These are phyloP conservation scores for Epinotia bilunana DNA, from an alignment of 2,888 invertebrate species.

Conservation along the genomic window DNA sequence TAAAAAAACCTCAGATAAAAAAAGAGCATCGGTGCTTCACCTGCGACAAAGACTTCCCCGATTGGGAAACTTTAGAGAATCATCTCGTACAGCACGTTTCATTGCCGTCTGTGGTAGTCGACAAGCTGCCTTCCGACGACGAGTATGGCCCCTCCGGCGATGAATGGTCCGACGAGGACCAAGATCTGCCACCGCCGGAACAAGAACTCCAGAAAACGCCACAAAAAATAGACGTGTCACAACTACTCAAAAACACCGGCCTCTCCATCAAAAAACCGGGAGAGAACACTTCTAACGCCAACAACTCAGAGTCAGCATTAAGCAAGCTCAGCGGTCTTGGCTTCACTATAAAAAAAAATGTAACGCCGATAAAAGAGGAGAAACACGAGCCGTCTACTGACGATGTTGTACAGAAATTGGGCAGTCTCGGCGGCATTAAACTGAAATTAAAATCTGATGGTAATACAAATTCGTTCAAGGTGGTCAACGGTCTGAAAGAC, in stretches of 20 bases:
- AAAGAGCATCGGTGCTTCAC: slow-evolving; percentile 78
- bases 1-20: slow-evolving; percentile 66
- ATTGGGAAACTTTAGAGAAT: slow-evolving; percentile 75
- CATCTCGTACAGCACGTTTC: slow-evolving; percentile 85
- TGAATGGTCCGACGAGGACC: slow-evolving; percentile 78
- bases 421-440: slow-evolving; percentile 77
- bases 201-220: slow-evolving; percentile 60
- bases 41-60: slow-evolving; percentile 79
- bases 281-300: slow-evolving; percentile 52
- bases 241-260: slow-evolving; percentile 72
- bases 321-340: slow-evolving; percentile 77
- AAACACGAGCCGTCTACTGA: slow-evolving; percentile 55
- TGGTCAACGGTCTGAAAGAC: slow-evolving; percentile 77
- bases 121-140: slow-evolving; percentile 77
- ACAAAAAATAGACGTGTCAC: slow-evolving; percentile 76
- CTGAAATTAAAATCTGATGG: slow-evolving; percentile 79
- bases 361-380: slow-evolving; percentile 73
- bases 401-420: slow-evolving; percentile 74
- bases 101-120: slow-evolving; percentile 79
- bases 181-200: slow-evolving; percentile 59
- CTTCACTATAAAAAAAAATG: slow-evolving; percentile 76
- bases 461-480: slow-evolving; percentile 74
- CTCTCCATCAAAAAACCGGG: slow-evolving; percentile 69
- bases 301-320: slow-evolving; percentile 66
- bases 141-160: slow-evolving; percentile 73